Evolutionary conservation across 2,888 invertebrate genomes (phyloP).

Genomic region (Volucella inflata): DNA sequence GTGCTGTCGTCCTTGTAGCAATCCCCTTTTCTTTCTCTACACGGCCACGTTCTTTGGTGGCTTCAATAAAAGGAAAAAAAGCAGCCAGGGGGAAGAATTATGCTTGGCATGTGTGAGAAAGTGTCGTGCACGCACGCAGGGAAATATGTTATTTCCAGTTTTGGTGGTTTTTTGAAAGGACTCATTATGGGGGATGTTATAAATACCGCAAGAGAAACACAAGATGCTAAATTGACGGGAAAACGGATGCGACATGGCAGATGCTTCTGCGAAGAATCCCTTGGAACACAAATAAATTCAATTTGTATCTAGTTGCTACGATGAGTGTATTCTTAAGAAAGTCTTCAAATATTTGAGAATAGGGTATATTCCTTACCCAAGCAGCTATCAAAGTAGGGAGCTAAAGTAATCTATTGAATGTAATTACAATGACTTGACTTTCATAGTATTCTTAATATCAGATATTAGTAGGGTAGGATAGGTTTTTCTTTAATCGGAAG

Average conservation of each 20-base stretch:
- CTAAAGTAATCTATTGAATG: conserved; percentile 16
- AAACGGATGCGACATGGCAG: conserved; percentile 34
- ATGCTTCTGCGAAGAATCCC: conserved; percentile 15
- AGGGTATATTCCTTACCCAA: neutral
- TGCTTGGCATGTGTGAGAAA: conserved; percentile 58
- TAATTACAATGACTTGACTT: conserved; percentile 30
- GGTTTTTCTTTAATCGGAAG: too few relatives aligned
- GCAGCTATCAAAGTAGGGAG: neutral
- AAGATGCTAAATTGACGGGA: conserved; percentile 45
- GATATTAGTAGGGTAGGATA: too few relatives aligned
- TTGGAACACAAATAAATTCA: conserved; percentile 31
- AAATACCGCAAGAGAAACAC: conserved; percentile 51
- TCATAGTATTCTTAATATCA: neutral
- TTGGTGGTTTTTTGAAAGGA: conserved; percentile 47
- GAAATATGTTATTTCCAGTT: conserved; percentile 56
- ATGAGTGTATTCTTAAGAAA: neutral
- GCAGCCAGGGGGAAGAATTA: conserved; percentile 24
- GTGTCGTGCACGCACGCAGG: conserved; percentile 50
- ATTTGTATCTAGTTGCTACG: conserved; percentile 16
- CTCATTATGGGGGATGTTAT: conserved; percentile 46
- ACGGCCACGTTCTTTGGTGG: neutral
- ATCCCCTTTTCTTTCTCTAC: neutral
- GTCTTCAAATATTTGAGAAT: conserved; percentile 7
- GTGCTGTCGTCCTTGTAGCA: conserved; percentile 3
- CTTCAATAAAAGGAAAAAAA: conserved; percentile 4